Percentiles rank a stretch among this genome's conserved stretches.
Conservation (phyloP, 2,888 invertebrate species). For the Prosapia bicincta region DNA sequence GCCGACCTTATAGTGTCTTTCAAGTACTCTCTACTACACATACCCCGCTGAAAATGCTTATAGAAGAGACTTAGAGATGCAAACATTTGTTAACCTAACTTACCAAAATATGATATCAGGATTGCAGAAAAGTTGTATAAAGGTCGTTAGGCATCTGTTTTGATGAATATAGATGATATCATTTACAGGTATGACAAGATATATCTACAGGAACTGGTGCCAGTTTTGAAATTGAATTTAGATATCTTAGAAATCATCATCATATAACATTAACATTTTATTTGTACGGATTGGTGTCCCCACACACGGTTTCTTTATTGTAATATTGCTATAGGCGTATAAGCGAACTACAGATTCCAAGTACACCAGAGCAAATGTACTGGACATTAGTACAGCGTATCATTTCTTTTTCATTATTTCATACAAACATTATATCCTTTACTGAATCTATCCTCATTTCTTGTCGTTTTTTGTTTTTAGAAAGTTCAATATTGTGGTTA, state of each 20-base stretch:
- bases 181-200: background rate
- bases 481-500: background rate
- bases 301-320: background rate
- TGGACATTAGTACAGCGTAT: constrained; percentile 30
- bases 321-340: constrained; percentile 22
- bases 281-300: background rate
- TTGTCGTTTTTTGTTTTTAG: background rate
- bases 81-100: too few species aligned
- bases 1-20: too few species aligned
- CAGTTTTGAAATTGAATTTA: too few species aligned
- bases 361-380: constrained; percentile 28
- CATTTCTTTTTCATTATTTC: constrained; percentile 28
- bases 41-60: too few species aligned
- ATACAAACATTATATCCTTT: constrained; percentile 30
- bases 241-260: too few species aligned
- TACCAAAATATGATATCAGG: too few species aligned
- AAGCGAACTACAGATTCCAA: constrained; percentile 30
- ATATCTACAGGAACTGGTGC: too few species aligned
- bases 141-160: background rate
- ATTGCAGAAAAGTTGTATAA: background rate
- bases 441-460: background rate
- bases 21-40: too few species aligned
- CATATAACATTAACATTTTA: too few species aligned
- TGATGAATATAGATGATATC: background rate
- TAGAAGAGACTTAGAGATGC: too few species aligned